A percentile compares a stretch with the other conserved stretches of the same genome.
These are phyloP conservation scores for Hypsibius dujardini DNA, from an alignment of 1,140 invertebrate genomes.

Conservation along the genomic window DNA sequence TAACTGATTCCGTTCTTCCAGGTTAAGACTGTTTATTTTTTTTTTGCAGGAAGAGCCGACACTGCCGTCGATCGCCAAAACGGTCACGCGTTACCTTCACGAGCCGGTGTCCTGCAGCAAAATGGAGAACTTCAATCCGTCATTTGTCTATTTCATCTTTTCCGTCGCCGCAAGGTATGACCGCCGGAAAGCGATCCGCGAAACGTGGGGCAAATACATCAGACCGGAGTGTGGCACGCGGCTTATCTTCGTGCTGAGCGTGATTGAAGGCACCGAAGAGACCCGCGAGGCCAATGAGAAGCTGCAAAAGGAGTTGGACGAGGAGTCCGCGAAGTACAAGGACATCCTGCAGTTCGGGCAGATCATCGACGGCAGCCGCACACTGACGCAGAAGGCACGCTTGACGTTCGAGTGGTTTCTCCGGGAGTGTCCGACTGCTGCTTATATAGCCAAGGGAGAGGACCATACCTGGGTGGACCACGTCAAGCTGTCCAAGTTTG, in stretches of 20 bases:
- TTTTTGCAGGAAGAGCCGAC: no score
- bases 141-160: slow-evolving; percentile 11
- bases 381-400: neutral
- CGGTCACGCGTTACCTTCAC: neutral
- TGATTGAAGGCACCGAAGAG: neutral
- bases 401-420: slow-evolving; percentile 5
- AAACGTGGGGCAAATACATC: neutral
- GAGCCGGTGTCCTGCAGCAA: neutral
- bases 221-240: neutral
- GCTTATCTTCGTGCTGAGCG: neutral
- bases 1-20: no score
- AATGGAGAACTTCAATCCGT: neutral
- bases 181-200: slow-evolving; percentile 13
- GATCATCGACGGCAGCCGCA: neutral
- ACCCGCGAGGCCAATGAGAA: neutral
- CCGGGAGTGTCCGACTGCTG: neutral
- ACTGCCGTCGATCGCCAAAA: slow-evolving; percentile 3
- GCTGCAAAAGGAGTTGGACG: neutral
- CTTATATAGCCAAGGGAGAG: neutral
- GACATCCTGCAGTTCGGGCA: slow-evolving; percentile 15
- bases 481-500: neutral
- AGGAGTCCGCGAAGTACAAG: neutral
- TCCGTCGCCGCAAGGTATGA: neutral
- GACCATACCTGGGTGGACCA: neutral
- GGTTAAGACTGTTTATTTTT: no score